These are phyloP conservation scores for Cremastinae sp. DNA, from an alignment of 2,888 invertebrate genomes.

Conservation along the genomic window DNA sequence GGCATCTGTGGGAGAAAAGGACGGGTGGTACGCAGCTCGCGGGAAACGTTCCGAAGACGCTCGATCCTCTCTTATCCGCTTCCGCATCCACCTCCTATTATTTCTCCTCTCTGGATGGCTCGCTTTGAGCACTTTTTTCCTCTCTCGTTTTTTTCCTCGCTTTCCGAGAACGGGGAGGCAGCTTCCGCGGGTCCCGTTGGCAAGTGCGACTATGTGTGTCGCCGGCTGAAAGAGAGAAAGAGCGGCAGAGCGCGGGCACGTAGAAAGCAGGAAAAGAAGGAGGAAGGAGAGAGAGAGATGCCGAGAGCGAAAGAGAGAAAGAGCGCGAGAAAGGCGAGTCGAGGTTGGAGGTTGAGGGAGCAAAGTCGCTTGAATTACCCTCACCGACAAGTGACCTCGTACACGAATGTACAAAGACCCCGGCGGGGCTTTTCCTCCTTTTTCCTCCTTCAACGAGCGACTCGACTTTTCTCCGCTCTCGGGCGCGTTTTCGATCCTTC, in stretches of 20 bases:
- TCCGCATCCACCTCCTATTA: not conserved
- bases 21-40: slow-evolving; percentile 47
- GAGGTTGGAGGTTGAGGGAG: slow-evolving; percentile 57
- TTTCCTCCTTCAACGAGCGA: slow-evolving; percentile 31
- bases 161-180: slow-evolving; percentile 40
- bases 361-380: slow-evolving; percentile 58
- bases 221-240: not conserved
- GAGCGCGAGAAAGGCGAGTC: not conserved
- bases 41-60: slow-evolving; percentile 43
- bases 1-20: slow-evolving; percentile 51
- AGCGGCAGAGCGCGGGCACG: slow-evolving; percentile 13
- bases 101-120: slow-evolving; percentile 12
- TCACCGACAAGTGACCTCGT: slow-evolving; percentile 55
- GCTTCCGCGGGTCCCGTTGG: slow-evolving; percentile 43
- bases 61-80: slow-evolving; percentile 30
- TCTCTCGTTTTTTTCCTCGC: slow-evolving; percentile 16
- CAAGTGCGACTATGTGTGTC: slow-evolving; percentile 41
- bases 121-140: slow-evolving; percentile 30
- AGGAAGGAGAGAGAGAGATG: too few relatives aligned
- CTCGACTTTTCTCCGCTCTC: slow-evolving; percentile 31
- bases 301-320: not conserved
- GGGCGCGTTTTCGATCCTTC: slow-evolving; percentile 31
- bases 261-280: too few relatives aligned
- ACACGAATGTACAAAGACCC: slow-evolving; percentile 51
- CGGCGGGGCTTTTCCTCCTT: slow-evolving; percentile 26